These are phyloP conservation scores for Lagorchestes hirsutus DNA, from an alignment of 2,797 vertebrate genomes.

Conservation along the genomic window DNA sequence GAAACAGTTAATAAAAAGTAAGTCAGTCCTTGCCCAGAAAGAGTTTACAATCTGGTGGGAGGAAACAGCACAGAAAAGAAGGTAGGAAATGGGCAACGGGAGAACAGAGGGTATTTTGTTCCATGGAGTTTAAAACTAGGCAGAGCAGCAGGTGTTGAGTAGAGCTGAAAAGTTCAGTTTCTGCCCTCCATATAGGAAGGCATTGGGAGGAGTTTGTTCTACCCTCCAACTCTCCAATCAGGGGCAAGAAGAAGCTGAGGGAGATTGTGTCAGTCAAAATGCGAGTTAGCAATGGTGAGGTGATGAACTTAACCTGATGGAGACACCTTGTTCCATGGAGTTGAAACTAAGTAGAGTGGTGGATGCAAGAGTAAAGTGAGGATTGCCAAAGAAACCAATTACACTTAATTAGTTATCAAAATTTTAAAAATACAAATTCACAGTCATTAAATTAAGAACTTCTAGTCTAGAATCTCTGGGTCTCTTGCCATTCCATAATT, in stretches of 20 bases:
- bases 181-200: not conserved
- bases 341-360: not conserved
- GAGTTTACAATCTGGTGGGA: not conserved
- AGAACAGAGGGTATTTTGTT: not conserved
- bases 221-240: not conserved
- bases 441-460: not conserved
- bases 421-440: not conserved
- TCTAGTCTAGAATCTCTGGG: not conserved
- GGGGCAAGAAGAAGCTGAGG: not conserved
- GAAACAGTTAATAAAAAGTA: not conserved
- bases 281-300: not conserved
- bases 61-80: not conserved
- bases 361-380: not conserved
- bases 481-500: not conserved
- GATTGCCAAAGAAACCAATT: not conserved
- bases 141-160: not conserved
- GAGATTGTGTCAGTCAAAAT: not conserved
- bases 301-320: not conserved
- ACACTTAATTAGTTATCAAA: not conserved
- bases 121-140: not conserved
- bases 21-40: not conserved
- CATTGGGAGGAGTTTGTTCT: not conserved
- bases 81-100: not conserved
- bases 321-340: not conserved
- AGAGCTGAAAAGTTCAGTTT: not conserved